These are phyloP conservation scores for Acanthiza pusilla DNA, from an alignment of 2,797 vertebrate species.

Conservation along the genomic window DNA sequence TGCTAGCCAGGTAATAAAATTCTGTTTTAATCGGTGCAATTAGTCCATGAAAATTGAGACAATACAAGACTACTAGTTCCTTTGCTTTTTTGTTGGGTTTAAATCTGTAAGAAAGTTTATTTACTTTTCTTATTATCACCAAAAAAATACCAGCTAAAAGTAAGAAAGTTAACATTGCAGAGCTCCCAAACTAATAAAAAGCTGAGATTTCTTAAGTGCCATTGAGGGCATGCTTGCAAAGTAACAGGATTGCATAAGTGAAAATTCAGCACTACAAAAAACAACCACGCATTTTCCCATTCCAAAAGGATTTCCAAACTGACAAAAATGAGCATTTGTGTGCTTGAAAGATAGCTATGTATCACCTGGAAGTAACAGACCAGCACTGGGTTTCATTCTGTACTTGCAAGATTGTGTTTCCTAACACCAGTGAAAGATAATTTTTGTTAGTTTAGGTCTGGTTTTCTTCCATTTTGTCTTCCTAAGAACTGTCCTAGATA, in stretches of 20 bases:
- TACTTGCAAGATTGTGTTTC: not conserved
- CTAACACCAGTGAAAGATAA: not conserved
- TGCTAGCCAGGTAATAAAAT: not conserved
- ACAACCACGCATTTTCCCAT: not conserved
- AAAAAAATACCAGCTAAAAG: not conserved
- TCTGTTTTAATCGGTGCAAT: not conserved
- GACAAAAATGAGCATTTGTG: not conserved
- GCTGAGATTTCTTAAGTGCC: not conserved
- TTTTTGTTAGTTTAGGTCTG: not conserved
- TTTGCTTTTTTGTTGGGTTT: not conserved
- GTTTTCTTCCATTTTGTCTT: not conserved
- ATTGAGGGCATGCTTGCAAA: not conserved
- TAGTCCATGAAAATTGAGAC: not conserved
- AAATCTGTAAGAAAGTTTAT: not conserved
- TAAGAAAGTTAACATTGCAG: not conserved
- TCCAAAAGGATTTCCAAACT: not conserved
- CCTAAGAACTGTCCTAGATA: not conserved
- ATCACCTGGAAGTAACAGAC: not conserved
- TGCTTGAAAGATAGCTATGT: not conserved
- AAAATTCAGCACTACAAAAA: not conserved
- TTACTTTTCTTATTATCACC: not conserved
- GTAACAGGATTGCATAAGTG: not conserved
- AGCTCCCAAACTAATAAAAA: not conserved
- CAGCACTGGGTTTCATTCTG: not conserved
- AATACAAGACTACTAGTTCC: not conserved